These are phyloP conservation scores for Grammomys surdaster DNA, from an alignment of 2,113 vertebrate species.

Conservation along the genomic window DNA sequence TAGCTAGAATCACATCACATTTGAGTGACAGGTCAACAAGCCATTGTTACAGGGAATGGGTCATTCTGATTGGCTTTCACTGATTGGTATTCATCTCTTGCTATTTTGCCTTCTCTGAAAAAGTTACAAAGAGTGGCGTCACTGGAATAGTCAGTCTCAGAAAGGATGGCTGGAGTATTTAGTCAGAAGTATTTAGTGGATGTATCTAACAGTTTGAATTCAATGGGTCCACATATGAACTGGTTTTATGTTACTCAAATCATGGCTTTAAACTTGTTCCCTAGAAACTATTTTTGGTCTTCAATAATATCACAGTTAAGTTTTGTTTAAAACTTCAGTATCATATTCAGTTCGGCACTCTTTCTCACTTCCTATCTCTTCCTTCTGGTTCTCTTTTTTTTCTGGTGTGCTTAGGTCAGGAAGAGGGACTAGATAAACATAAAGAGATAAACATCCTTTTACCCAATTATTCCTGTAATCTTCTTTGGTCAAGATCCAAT, in stretches of 20 bases:
- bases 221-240: background rate
- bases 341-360: background rate
- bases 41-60: background rate
- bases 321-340: background rate
- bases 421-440: background rate
- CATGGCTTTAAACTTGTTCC: background rate
- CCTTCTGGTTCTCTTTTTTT: background rate
- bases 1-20: background rate
- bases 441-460: background rate
- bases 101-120: background rate
- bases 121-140: background rate
- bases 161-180: background rate
- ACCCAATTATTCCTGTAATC: background rate
- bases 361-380: background rate
- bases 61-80: background rate
- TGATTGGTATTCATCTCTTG: background rate
- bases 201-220: background rate
- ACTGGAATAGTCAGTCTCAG: background rate
- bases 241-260: background rate
- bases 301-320: background rate
- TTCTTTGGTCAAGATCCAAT: background rate
- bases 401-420: background rate
- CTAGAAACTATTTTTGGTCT: background rate
- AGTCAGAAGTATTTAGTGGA: background rate
- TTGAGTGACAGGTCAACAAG: background rate